These are phyloP conservation scores for Calvadosia cruxmelitensis DNA, from an alignment of 30 jellyfish, hydroid and myxozoan genomes.

Conservation along the genomic window DNA sequence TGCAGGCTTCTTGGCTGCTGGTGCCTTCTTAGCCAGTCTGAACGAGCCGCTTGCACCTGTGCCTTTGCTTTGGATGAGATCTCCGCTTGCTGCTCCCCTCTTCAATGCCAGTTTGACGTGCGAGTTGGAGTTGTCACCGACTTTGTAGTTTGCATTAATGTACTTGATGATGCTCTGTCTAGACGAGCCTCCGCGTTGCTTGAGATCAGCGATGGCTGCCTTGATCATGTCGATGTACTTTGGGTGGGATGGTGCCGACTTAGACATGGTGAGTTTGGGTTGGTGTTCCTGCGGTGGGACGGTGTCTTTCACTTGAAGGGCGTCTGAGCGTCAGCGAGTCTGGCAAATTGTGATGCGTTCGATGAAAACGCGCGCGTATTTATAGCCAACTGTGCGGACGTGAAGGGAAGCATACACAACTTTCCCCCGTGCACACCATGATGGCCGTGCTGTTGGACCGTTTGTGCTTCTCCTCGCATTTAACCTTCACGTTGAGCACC, in stretches of 20 bases:
- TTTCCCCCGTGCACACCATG: constrained; percentile 31
- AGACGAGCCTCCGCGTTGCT: constrained; percentile 56
- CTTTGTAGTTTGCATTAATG: constrained; percentile 49
- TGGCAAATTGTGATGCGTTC: background rate
- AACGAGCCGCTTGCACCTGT: constrained; percentile 74
- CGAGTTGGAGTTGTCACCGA: constrained; percentile 37
- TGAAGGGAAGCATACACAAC: constrained; percentile 43
- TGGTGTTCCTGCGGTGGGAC: background rate
- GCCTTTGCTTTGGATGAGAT: constrained; percentile 40
- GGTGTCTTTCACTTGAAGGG: background rate
- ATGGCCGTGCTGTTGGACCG: constrained; percentile 26
- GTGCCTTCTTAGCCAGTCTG: constrained; percentile 31
- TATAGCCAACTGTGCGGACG: constrained; percentile 52
- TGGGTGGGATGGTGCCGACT: constrained; percentile 36
- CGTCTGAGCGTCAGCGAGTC: background rate
- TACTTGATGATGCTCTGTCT: constrained; percentile 56
- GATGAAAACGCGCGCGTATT: constrained; percentile 3
- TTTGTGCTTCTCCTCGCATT: constrained; percentile 36
- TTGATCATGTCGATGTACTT: constrained; percentile 54
- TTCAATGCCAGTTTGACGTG: constrained; percentile 56
- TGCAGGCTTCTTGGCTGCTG: constrained; percentile 25
- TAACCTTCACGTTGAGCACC: background rate
- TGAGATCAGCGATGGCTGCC: constrained; percentile 54
- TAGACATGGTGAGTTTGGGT: background rate
- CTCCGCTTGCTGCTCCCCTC: constrained; percentile 22